Base-by-base conservation (phyloP, 2,888 invertebrate species). In the Lottia scabra region DNA sequence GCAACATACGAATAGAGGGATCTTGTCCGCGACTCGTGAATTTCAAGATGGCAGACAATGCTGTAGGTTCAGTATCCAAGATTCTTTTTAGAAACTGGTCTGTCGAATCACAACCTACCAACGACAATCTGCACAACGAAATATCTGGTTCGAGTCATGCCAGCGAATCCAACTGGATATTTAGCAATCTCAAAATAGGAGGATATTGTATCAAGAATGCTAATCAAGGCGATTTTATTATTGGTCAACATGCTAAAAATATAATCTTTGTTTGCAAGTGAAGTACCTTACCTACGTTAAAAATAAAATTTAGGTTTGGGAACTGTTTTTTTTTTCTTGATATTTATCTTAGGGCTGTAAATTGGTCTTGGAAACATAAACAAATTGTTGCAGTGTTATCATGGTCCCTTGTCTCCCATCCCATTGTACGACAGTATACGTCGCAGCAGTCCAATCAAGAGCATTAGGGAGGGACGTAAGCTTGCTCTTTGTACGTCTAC, bases 111-210 rank as follows among this genome's bases (percentile, higher is more conserved):
- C 72, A 68, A 48, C 68, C 72, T 10, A 38, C 27, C 30, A 12
- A 48, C 15, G 62, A 71, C 65, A 65, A 56, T 23, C 26, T 71
- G 19, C 72, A 65, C n/a, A 72, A 72, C 68, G 72, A 65, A 43
- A 68, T 72, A 26, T 16, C 67, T 10, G 72, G 72, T 10, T 43
- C 45, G 1, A 43, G 63, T n/a, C 67, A 43, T 15, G 46, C 63
- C 15, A 48, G 67, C 26, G 48, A 23, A 26, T 23, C n/a, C 6
- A n/a, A 46, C 44, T 67, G 56, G 67, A 27, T 44, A 13, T 71
- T 71, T 19, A 63, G 26, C 45, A 63, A 72, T n/a, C 43, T 71
- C 2, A 46, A 27, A 12, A 27, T 67, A 15, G 48, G 48, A 19
- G 67, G 67, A 15, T 27, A 19, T 0, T 67, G 67, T 30, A 56